These are phyloP conservation scores for Laticauda laticaudata DNA, from an alignment of 2,113 vertebrate genomes.

Conservation along the genomic window DNA sequence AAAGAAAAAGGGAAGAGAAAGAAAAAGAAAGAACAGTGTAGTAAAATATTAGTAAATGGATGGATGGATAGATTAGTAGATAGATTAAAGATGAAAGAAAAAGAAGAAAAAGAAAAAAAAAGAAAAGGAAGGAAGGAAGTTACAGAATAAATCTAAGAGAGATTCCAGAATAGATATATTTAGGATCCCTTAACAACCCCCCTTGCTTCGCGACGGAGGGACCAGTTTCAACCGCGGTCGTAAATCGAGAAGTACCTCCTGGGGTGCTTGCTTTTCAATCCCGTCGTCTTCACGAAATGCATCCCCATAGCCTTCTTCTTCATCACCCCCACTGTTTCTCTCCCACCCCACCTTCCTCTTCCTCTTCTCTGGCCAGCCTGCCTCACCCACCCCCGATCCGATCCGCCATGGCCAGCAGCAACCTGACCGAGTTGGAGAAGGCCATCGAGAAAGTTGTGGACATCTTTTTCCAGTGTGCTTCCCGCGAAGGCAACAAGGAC, in stretches of 20 bases:
- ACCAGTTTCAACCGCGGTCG: neutral
- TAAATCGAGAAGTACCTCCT: neutral
- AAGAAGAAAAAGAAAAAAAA: too few species aligned
- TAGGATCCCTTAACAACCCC: neutral
- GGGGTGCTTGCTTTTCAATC: neutral
- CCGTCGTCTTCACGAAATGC: neutral
- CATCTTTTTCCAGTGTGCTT: constrained; percentile 55
- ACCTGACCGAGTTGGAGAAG: constrained; percentile 65
- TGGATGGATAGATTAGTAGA: neutral
- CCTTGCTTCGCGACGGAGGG: too few species aligned
- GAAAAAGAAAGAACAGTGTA: too few species aligned
- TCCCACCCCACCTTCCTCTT: neutral
- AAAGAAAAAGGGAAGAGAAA: too few species aligned
- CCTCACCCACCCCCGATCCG: neutral
- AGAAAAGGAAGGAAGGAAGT: too few species aligned
- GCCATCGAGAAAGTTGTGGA: constrained; percentile 68
- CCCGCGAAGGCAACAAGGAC: constrained; percentile 59
- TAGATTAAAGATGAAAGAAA: too few species aligned
- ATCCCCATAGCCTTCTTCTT: neutral
- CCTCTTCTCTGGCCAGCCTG: neutral
- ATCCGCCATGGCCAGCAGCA: constrained; percentile 53
- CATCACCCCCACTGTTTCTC: neutral
- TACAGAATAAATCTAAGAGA: neutral
- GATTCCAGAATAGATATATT: neutral
- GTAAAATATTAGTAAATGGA: too few species aligned